Evolutionary conservation across 2,797 vertebrate species (phyloP).

Genomic region (Hoplostethus mediterraneus): DNA sequence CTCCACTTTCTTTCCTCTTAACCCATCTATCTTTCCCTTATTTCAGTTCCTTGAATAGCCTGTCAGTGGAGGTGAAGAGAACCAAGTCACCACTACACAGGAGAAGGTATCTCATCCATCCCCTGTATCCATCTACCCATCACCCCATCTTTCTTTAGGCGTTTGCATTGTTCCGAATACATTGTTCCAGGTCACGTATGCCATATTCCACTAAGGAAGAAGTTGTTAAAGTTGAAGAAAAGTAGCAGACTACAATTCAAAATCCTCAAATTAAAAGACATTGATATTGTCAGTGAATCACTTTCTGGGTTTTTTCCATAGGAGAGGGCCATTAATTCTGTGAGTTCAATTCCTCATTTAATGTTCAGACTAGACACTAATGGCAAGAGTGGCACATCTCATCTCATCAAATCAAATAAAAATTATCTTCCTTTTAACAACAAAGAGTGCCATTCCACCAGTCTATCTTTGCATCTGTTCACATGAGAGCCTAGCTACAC

Average conservation of each 20-base stretch:
- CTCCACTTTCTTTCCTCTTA: background rate
- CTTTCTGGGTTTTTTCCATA: background rate
- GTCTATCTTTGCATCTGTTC: slow-evolving; percentile 20
- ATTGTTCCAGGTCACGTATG: too few relatives aligned
- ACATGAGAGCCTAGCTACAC: slow-evolving; percentile 26
- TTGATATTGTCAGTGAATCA: slow-evolving; percentile 11
- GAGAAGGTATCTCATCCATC: slow-evolving; percentile 59
- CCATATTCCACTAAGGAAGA: too few relatives aligned
- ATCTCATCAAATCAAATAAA: too few relatives aligned
- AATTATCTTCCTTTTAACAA: slow-evolving; percentile 4
- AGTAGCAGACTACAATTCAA: too few relatives aligned
- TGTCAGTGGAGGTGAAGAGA: slow-evolving; percentile 45
- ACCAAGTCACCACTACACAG: slow-evolving; percentile 55
- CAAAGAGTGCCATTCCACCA: background rate
- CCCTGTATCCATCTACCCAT: background rate
- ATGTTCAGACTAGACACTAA: slow-evolving; percentile 10
- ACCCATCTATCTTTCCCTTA: slow-evolving; percentile 12
- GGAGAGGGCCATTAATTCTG: background rate
- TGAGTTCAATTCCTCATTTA: background rate
- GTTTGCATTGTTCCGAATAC: too few relatives aligned
- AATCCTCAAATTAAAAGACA: background rate
- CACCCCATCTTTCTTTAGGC: too few relatives aligned
- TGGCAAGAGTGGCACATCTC: background rate
- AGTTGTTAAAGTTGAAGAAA: too few relatives aligned
- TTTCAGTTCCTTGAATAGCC: slow-evolving; percentile 45